Evolutionary conservation across 2,113 vertebrate genomes (phyloP), one percentile per base, ranked within the genome.

Genomic region (Hippolais icterina): DNA sequence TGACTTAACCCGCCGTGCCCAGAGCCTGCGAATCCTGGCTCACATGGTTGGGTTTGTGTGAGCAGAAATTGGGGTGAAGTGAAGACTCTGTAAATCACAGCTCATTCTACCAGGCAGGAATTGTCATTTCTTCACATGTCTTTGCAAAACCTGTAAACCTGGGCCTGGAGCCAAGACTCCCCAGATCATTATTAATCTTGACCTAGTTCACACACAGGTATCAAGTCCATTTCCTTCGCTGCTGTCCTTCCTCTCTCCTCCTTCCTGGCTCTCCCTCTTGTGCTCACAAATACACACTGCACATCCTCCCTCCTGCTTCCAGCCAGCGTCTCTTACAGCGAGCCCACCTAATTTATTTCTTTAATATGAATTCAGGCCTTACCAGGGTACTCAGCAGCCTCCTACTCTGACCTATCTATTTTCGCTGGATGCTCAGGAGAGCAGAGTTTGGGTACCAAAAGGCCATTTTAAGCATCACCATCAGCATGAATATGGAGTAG

Each of bases 191-290:
- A 37, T 78, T 78, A 75, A 71, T 81, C 92, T 37, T 76, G 76
- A 35, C 76, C 72, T 42, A 20, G 28, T 92, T 81, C 81, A 83
- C 83, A 79, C 90, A 53, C 76, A 89, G 79, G 88, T 88, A 64
- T 63, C 92, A 10, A 56, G 35, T 49, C 85, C 37, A 10, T 61
- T 86, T 94, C 92, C 54, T 80, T 59, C 0, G 0, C 25, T 70
- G 29, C 86, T 83, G 63, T 49, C 91, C 85, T 83, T 77, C 65
- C 28, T 68, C 69, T 64, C 94, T 86, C 83, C 56, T 74, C 93
- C 94, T 83, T 86, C 79, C 87, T 93, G 96, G 94, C 71, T 94
- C 94, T 96, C 95, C 94, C 94, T 96, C 96, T 96, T 90, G 90
- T 97, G 92, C 90, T 95, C 96, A 90, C 90, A 88, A 74, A 82